Conservation (phyloP, 2,888 invertebrate genomes). For the Ecdyonurus torrentis region DNA sequence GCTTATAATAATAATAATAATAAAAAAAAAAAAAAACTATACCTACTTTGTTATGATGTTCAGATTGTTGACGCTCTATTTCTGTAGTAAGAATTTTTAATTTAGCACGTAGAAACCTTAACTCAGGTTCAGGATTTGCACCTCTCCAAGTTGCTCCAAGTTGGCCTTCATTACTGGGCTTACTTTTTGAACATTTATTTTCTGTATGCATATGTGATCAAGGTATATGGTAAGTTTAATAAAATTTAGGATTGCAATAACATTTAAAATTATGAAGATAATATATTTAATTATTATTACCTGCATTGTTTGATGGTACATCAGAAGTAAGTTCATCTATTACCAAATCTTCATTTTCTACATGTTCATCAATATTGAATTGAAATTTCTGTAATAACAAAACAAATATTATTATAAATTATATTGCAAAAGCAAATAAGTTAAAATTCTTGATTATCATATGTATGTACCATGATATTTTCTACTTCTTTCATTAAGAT, state of each 20-base stretch:
- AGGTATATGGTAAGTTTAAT: too few relatives aligned
- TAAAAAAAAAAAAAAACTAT: too few relatives aligned
- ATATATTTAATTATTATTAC: background rate
- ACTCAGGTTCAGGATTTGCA: background rate
- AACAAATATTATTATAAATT: background rate
- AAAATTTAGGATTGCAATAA: background rate
- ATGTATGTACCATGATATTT: constrained; percentile 10
- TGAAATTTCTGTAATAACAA: too few relatives aligned
- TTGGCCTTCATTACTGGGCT: background rate
- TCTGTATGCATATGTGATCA: too few relatives aligned
- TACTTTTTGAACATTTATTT: too few relatives aligned
- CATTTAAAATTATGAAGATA: background rate
- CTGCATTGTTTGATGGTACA: too few relatives aligned
- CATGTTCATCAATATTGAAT: too few relatives aligned
- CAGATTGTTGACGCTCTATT: constrained; percentile 19
- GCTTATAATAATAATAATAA: too few relatives aligned
- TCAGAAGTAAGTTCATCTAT: too few relatives aligned
- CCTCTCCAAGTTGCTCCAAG: background rate
- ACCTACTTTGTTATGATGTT: constrained; percentile 23
- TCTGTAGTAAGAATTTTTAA: constrained; percentile 22
- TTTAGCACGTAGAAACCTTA: constrained; percentile 22
- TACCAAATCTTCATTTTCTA: too few relatives aligned
- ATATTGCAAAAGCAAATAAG: background rate
- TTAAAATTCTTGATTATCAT: background rate
- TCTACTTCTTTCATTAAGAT: constrained; percentile 16